Evolutionary conservation across 2,888 invertebrate species (phyloP).

Genomic region (Drosophila putrida): DNA sequence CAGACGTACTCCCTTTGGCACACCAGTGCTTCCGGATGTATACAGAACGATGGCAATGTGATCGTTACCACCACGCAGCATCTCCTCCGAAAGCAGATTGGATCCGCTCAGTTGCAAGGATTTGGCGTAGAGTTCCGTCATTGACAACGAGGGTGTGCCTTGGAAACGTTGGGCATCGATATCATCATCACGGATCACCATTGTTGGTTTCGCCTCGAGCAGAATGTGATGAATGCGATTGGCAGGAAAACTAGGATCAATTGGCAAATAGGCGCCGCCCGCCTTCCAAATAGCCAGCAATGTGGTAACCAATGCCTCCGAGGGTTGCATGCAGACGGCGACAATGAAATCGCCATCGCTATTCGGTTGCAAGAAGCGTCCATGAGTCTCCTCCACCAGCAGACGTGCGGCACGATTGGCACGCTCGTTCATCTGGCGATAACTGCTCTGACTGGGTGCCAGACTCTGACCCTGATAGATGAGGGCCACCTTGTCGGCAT

Average conservation of each 20-base stretch:
- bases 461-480: constrained; percentile 86
- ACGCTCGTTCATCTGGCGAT: constrained; percentile 85
- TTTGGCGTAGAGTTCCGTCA: constrained; percentile 79
- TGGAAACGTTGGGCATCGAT: constrained; percentile 78
- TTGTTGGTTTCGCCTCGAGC: constrained; percentile 90
- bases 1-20: constrained; percentile 95
- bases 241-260: constrained; percentile 91
- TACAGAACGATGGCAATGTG: constrained; percentile 83
- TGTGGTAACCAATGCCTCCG: constrained; percentile 89
- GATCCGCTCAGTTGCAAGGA: constrained; percentile 68
- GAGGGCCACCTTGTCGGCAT: constrained; percentile 87
- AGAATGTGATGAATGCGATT: constrained; percentile 91
- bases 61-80: constrained; percentile 82
- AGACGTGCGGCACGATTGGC: constrained; percentile 86
- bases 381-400: constrained; percentile 78
- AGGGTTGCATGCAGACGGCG: constrained; percentile 92
- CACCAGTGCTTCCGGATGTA: constrained; percentile 93
- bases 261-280: constrained; percentile 93
- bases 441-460: constrained; percentile 80
- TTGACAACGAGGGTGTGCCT: constrained; percentile 68
- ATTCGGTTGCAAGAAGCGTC: constrained; percentile 85
- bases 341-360: constrained; percentile 90
- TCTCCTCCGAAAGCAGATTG: constrained; percentile 83
- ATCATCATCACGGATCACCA: constrained; percentile 88
- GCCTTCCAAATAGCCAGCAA: constrained; percentile 92